Evolutionary conservation across 92 coral and sea anemone genomes (phyloP).

Genomic region (Palythoa grandis): DNA sequence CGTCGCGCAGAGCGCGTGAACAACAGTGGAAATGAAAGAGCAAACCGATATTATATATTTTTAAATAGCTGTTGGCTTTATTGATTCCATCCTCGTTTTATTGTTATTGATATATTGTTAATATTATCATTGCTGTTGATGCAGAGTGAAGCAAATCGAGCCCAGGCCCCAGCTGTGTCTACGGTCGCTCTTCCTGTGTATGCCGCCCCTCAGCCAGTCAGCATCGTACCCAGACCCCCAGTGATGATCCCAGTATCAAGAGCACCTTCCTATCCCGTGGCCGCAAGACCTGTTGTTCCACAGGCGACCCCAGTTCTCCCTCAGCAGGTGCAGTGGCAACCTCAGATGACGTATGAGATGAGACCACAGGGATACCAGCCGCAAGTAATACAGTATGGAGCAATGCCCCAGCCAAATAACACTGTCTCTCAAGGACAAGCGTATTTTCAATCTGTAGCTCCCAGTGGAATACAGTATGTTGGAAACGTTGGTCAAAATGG

Average conservation of each 20-base stretch:
- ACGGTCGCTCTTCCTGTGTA: constrained; percentile 85
- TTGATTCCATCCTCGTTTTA: not conserved
- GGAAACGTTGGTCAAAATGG: constrained; percentile 55
- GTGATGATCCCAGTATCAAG: constrained; percentile 81
- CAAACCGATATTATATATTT: not conserved
- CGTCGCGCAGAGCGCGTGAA: no score
- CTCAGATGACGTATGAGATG: constrained; percentile 74
- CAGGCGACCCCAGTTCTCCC: constrained; percentile 69
- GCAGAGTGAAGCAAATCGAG: constrained; percentile 57
- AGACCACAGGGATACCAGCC: constrained; percentile 84
- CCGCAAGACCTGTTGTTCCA: constrained; percentile 64
- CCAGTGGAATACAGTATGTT: constrained; percentile 72
- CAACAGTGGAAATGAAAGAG: no score
- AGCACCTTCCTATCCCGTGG: constrained; percentile 79
- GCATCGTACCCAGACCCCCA: constrained; percentile 85
- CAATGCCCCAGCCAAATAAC: constrained; percentile 68
- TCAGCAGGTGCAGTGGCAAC: constrained; percentile 91
- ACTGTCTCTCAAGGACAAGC: constrained; percentile 65
- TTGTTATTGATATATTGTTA: not conserved
- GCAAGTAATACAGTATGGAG: constrained; percentile 74
- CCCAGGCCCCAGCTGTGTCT: constrained; percentile 74
- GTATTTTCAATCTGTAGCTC: constrained; percentile 65
- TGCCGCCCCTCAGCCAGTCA: constrained; percentile 72
- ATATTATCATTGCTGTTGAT: not conserved
- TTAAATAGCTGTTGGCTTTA: not conserved